Evolutionary conservation across 2,113 vertebrate species (phyloP), one percentile per base, ranked within the genome.

Genomic region (Esox niger): DNA sequence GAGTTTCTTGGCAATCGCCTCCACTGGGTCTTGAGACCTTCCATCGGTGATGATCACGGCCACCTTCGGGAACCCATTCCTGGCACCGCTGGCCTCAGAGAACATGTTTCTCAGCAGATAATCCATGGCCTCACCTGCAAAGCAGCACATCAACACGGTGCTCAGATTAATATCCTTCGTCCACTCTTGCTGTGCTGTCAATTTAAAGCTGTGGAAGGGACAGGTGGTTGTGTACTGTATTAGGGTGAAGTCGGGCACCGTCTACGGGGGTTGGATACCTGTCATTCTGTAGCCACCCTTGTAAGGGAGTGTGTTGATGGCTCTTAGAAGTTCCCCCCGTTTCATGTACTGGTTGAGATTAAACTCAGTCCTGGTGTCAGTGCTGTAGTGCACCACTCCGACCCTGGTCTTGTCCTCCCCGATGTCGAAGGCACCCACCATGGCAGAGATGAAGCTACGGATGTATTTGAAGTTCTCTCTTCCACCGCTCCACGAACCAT

Each of bases 11-110:
- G 96, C 94, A 64, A 91, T 90, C 56, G 84, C 87, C 82, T 94
- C 92, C 7, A 97, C 94, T 17, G 92, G 85, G 31, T 97, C 96
- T 79, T 95, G 93, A 23, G 95, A 96, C 78, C 91, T 94, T 74
- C 96, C 92, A 56, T 95, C 95, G 2, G 95, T 98, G 85, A 99
- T 93, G 75, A 98, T 85, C 79, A 99, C 90, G 59, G 94, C 94
- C 67, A 97, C 93, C 89, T 93, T 98, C 75, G 97, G 97, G 75
- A 96, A 96, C 27, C 89, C 90, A 69, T 74, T 90, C 75, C 97
- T 92, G 87, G 94, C 90, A 11, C 97, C 97, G 63, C 92, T 86
- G 21, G 85, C 85, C 64, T 95, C 93, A 1, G 80, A 93, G 84
- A 98, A 95, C 1, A 90, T 84, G 72, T 94, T 94, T 67, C 86